phyloP scores from a whole-genome alignment of 2,113 vertebrate genomes.

The Datnioides undecimradiatus region DNA sequence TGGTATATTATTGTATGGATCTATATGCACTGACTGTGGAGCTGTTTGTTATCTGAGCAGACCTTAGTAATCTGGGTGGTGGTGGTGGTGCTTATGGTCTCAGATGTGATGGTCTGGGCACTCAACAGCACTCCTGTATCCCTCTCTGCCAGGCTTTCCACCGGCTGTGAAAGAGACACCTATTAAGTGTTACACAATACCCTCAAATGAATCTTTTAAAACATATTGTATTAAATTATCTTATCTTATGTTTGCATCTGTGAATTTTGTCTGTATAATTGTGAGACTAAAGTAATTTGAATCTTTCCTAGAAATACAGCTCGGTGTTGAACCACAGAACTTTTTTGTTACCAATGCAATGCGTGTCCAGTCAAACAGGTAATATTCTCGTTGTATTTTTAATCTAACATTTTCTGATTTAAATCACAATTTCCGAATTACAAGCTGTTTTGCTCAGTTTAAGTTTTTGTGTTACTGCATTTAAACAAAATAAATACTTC shows the following conservation, averaged over 20 bases:
- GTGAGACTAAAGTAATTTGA: no score
- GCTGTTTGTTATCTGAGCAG: slow-evolving; percentile 7
- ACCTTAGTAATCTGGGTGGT: slow-evolving; percentile 99
- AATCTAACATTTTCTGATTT: background rate
- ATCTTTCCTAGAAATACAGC: background rate
- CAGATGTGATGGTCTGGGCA: slow-evolving; percentile 97
- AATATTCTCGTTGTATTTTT: background rate
- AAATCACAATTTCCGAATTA: background rate
- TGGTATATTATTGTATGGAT: slow-evolving; percentile 4
- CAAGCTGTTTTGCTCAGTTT: background rate
- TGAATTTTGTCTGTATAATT: background rate
- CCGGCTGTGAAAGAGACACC: slow-evolving; percentile 84
- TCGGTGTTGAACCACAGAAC: background rate
- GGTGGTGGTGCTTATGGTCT: slow-evolving; percentile 97
- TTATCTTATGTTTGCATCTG: background rate
- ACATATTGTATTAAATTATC: background rate
- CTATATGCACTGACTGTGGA: background rate
- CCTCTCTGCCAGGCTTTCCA: slow-evolving; percentile 87
- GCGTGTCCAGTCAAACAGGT: background rate
- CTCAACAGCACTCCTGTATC: slow-evolving; percentile 93
- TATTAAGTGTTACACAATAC: slow-evolving; percentile 39
- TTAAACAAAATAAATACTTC: no score
- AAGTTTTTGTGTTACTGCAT: background rate
- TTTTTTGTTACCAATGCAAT: background rate
- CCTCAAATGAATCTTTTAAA: background rate